Percentiles rank a stretch among this genome's conserved stretches.
These are phyloP conservation scores for Exaiptasia diaphana DNA, from an alignment of 64 coral and sea anemone genomes.

Conservation along the genomic window DNA sequence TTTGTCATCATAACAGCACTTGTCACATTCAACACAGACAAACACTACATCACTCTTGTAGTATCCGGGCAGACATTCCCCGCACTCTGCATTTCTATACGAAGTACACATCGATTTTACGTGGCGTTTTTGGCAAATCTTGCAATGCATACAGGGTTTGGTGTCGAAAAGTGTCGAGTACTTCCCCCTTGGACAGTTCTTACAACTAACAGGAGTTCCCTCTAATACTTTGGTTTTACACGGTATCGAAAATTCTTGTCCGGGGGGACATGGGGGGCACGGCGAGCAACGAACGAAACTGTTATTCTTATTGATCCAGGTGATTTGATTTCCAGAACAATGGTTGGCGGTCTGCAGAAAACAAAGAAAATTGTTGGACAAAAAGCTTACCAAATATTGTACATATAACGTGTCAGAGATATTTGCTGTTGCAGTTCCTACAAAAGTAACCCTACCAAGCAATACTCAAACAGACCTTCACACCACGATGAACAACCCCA, in stretches of 20 bases:
- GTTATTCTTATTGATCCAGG: neutral
- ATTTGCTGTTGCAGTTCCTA: too few species aligned
- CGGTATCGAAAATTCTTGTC: neutral
- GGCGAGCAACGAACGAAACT: neutral
- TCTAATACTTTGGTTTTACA: neutral
- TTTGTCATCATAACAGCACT: neutral
- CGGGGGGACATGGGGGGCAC: neutral
- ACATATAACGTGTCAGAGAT: too few species aligned
- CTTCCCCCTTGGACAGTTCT: neutral
- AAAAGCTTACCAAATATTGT: too few species aligned
- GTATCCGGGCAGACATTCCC: neutral
- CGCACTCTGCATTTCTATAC: neutral
- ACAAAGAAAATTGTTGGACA: too few species aligned
- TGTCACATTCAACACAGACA: neutral
- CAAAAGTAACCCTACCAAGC: too few species aligned
- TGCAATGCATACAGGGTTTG: neutral
- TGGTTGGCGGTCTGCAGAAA: too few species aligned
- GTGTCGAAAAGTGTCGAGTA: neutral
- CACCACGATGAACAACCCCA: too few species aligned
- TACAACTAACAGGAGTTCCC: neutral
- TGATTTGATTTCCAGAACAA: constrained; percentile 4
- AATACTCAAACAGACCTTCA: too few species aligned
- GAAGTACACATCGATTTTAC: neutral
- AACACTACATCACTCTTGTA: neutral
- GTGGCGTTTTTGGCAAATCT: neutral